Conservation (phyloP, 2,113 vertebrate genomes). For the Cynocephalus volans region DNA sequence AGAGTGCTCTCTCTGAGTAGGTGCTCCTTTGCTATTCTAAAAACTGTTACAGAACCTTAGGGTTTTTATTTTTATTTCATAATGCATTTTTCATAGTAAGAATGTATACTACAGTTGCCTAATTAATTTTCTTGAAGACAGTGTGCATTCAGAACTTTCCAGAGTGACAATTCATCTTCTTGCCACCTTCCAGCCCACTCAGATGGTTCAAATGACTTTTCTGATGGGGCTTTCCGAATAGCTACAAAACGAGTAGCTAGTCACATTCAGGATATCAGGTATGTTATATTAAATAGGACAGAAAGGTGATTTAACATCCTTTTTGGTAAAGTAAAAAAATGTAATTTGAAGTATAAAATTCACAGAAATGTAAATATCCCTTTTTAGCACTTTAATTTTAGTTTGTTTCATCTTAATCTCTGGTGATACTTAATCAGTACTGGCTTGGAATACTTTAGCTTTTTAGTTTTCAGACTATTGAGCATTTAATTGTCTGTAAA, state of each 20-base stretch:
- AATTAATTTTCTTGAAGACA: background rate
- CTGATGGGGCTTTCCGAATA: background rate
- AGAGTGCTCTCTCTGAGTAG: background rate
- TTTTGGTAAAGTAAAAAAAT: background rate
- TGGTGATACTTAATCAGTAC: background rate
- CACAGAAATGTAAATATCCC: background rate
- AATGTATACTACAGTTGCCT: background rate
- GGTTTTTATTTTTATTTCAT: background rate
- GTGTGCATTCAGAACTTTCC: slow-evolving; percentile 7
- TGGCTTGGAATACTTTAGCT: background rate
- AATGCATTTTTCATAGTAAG: background rate
- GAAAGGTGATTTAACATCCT: background rate
- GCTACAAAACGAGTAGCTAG: background rate
- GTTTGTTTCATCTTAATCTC: slow-evolving; percentile 49
- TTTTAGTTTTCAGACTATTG: background rate
- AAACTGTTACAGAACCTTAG: background rate
- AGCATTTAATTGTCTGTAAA: background rate
- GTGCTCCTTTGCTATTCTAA: background rate
- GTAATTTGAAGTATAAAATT: background rate
- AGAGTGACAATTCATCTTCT: background rate
- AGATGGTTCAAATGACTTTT: background rate
- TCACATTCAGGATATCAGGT: background rate
- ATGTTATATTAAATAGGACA: background rate
- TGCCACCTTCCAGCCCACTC: background rate
- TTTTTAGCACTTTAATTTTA: background rate